Percentiles rank a stretch among this genome's conserved stretches.
phyloP scores from a whole-genome alignment of 1,140 invertebrate genomes.

The Eufriesea mexicana region DNA sequence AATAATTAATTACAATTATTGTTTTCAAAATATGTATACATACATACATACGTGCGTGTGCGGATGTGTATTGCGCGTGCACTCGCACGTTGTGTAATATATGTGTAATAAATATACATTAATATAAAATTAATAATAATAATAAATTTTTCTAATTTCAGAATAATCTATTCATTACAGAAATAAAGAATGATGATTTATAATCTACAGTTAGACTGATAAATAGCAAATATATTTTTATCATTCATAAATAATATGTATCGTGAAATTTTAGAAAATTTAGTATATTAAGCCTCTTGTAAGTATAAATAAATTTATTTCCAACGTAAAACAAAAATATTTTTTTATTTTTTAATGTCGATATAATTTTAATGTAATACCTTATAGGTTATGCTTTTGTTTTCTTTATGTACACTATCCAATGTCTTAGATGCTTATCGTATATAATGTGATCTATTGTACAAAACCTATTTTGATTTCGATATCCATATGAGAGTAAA shows the following conservation, averaged over 20 bases:
- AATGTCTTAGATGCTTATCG: too few species aligned
- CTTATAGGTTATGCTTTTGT: not conserved
- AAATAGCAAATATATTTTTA: constrained; percentile 45
- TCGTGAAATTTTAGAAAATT: constrained; percentile 28
- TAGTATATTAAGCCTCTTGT: constrained; percentile 33
- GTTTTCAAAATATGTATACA: not conserved
- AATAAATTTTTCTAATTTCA: constrained; percentile 1
- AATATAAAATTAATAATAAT: not conserved
- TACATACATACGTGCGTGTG: not conserved
- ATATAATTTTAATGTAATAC: not conserved
- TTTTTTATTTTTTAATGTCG: constrained; percentile 1
- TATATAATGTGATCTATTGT: too few species aligned
- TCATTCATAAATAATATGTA: constrained; percentile 37
- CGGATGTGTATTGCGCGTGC: too few species aligned
- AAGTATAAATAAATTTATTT: constrained; percentile 44
- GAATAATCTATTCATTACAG: constrained; percentile 24
- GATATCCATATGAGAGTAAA: too few species aligned
- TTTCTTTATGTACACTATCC: too few species aligned
- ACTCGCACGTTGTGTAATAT: too few species aligned
- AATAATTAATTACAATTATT: not conserved
- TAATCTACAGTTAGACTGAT: constrained; percentile 34
- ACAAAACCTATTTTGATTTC: too few species aligned
- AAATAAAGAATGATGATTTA: constrained; percentile 34
- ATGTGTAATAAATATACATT: not conserved
- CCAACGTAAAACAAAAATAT: constrained; percentile 26